Evolutionary conservation across 2,888 invertebrate genomes (phyloP).

Genomic region (Eulithis testata): DNA sequence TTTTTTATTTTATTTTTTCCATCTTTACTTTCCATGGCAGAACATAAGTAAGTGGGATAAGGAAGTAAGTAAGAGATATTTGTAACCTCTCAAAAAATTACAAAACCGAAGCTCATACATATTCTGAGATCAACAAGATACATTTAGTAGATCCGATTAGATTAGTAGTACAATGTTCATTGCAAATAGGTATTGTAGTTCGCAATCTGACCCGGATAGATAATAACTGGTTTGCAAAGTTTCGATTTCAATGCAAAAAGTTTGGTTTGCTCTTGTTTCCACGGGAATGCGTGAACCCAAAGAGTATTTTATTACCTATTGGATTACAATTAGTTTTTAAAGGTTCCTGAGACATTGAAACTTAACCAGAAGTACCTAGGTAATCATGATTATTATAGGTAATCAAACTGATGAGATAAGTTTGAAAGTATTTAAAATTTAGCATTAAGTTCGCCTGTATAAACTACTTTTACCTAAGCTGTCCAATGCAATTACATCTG

Average conservation of each 20-base stretch:
- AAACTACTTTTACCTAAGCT: too few relatives aligned
- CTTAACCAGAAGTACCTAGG: too few relatives aligned
- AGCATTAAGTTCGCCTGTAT: too few relatives aligned
- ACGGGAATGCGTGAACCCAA: constrained; percentile 8
- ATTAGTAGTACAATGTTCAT: constrained; percentile 32
- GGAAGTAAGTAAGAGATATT: background rate
- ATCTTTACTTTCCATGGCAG: too few relatives aligned
- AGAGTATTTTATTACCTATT: background rate
- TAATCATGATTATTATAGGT: too few relatives aligned
- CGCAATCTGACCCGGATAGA: constrained; percentile 31
- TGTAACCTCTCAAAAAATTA: constrained; percentile 26
- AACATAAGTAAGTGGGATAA: too few relatives aligned
- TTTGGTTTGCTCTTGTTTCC: constrained; percentile 33
- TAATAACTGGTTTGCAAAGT: constrained; percentile 38
- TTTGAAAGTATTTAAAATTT: too few relatives aligned
- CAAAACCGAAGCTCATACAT: constrained; percentile 37
- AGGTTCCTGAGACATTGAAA: too few relatives aligned
- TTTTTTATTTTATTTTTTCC: too few relatives aligned
- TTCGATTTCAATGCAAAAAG: constrained; percentile 23
- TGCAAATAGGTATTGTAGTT: constrained; percentile 39
- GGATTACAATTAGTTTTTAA: too few relatives aligned
- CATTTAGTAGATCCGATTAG: constrained; percentile 38
- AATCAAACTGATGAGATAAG: too few relatives aligned
- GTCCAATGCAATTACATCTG: too few relatives aligned
- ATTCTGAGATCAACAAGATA: constrained; percentile 35